Base-by-base conservation (phyloP, 2,888 invertebrate genomes). In the Philereme transversata region DNA sequence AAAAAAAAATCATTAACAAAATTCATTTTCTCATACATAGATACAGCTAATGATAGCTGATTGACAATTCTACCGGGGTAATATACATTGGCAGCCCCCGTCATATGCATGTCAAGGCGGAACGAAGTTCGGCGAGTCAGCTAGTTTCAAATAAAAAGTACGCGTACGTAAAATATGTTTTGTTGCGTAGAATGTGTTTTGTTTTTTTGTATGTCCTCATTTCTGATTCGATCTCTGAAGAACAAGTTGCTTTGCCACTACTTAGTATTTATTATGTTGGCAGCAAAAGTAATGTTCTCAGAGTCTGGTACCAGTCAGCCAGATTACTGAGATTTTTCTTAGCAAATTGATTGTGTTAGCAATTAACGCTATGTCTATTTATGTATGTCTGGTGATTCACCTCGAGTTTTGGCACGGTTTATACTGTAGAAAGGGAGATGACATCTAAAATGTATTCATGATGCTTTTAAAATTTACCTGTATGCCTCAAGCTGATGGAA, bases 321-420 rank as follows among this genome's bases (percentile, higher is more conserved):
- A 34, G n/a, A 57, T 47, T 36, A 47, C 46, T 47, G 36, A 49
- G 36, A 57, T 53, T 51, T 54, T 50, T 56, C 50, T 53, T n/a
- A 22, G 11, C 48, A 35, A 57, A 60, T 60, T 59, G 34, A 55
- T 51, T 57, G 47, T 52, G 33, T 33, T 36, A 53, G 46, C 38
- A 52, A 59, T 52, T 63, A 60, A 56, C 40, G 43, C 7, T 44
- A 46, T 22, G 43, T 59, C 56, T 64, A 60, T 53, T 53, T 64
- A 38, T 50, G 40, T 52, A 5, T 43, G 49, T 43, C 51, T 36
- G 50, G 51, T 63, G 56, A 64, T 47, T 64, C 60, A 56, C 34
- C 38, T 56, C 47, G 51, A 7, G 41, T 43, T 50, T 63, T 63
- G 58, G 59, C 59, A 58, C 55, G 22, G 48, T 45, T n/a, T 38